A percentile compares a stretch with the other conserved stretches of the same genome.
phyloP scores from a whole-genome alignment of 2,888 invertebrate genomes.

The Minunthozetes semirufus region DNA sequence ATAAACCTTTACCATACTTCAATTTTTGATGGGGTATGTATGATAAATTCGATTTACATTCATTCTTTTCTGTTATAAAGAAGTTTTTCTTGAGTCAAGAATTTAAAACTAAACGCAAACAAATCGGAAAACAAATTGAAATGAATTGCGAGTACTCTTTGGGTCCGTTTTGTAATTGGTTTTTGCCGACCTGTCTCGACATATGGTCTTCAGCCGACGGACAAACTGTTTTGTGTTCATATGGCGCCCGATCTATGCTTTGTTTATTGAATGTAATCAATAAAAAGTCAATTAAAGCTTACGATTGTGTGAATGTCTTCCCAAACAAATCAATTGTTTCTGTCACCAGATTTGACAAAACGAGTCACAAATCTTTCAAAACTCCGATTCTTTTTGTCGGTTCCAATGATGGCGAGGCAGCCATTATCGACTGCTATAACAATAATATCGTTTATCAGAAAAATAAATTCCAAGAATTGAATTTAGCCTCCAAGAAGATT shows the following conservation, averaged over 20 bases:
- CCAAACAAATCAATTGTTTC: constrained; percentile 2
- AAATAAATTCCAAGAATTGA: neutral
- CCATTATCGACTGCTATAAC: neutral
- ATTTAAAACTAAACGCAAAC: neutral
- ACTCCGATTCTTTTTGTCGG: neutral
- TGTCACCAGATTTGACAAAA: neutral
- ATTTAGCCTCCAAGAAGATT: constrained; percentile 6
- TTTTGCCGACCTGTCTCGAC: constrained; percentile 33
- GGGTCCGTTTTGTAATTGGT: constrained; percentile 36
- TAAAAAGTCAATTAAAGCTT: neutral
- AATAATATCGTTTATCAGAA: neutral
- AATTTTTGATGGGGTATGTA: too few relatives aligned
- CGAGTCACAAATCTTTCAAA: neutral
- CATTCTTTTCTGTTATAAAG: too few relatives aligned
- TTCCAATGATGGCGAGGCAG: constrained; percentile 19
- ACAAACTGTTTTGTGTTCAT: constrained; percentile 7
- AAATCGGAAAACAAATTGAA: neutral
- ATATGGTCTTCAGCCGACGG: constrained; percentile 17
- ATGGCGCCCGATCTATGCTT: constrained; percentile 34
- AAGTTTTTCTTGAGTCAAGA: too few relatives aligned
- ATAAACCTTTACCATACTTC: too few relatives aligned
- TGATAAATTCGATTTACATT: too few relatives aligned
- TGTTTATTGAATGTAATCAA: constrained; percentile 7
- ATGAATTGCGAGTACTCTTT: constrained; percentile 31
- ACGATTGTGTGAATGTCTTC: constrained; percentile 11